Percentiles rank a stretch among this genome's conserved stretches.
phyloP scores from a whole-genome alignment of 2,888 invertebrate species.

The Caenorhabditis sp. region DNA sequence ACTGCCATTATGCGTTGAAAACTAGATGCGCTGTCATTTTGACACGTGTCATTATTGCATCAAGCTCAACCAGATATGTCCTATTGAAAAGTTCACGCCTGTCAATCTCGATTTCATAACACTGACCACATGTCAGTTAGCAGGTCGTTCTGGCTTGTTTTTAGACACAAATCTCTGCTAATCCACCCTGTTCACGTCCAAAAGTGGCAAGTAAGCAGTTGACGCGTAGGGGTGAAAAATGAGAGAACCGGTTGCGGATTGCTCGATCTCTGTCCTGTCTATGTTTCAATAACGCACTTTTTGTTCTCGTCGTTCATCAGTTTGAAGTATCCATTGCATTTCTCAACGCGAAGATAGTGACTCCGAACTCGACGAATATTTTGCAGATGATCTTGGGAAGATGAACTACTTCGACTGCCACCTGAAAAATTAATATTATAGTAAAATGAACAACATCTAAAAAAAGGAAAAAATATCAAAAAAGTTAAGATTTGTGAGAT shows the following conservation, averaged over 20 bases:
- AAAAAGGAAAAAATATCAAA: neutral
- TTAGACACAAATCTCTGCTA: constrained; percentile 45
- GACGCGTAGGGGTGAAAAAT: constrained; percentile 24
- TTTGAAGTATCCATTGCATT: constrained; percentile 75
- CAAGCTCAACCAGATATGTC: constrained; percentile 11
- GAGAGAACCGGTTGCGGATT: constrained; percentile 14
- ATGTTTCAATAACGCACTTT: constrained; percentile 64
- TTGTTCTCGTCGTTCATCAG: constrained; percentile 74
- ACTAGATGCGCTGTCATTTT: constrained; percentile 1
- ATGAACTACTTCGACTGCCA: neutral
- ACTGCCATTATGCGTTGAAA: constrained; percentile 25
- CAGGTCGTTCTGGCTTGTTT: constrained; percentile 39
- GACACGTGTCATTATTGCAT: constrained; percentile 37
- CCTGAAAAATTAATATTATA: constrained; percentile 18
- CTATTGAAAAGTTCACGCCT: constrained; percentile 59
- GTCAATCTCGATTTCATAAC: constrained; percentile 52
- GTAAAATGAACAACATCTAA: neutral
- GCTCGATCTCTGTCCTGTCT: constrained; percentile 44
- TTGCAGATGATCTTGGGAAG: constrained; percentile 28
- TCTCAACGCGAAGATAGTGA: constrained; percentile 64
- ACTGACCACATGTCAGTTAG: constrained; percentile 48
- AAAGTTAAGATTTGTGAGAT: neutral
- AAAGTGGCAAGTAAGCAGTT: constrained; percentile 47
- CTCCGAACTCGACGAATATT: constrained; percentile 53
- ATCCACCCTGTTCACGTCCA: constrained; percentile 43